Base-by-base conservation (phyloP, 2,888 invertebrate genomes). In the Drosophila kuntzei region DNA sequence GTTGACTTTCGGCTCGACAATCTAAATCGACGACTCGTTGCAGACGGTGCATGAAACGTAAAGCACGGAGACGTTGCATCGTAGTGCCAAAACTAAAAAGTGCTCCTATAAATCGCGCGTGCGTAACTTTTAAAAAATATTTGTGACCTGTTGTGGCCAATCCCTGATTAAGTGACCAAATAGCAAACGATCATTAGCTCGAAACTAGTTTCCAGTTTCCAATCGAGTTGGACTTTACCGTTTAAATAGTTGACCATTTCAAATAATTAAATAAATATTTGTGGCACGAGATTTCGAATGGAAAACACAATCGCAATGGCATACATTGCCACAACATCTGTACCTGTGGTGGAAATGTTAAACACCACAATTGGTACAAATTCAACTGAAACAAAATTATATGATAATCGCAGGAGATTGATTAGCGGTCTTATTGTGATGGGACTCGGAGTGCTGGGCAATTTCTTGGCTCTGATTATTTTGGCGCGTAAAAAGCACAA, bases 401-500 rank as follows among this genome's bases (percentile, higher is more conserved):
- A 90, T 51, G 79, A 71, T 3, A 80, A 79, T 66, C 74, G 69
- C 2, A 76, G 65, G 0, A 82, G 86, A 14, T 66, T 90, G 50
- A 27, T 90, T 4, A n/a, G 65, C 27, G 68, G 79, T 94, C 63
- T 94, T 94, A 78, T 96, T 95, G 85, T 90, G 25, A 81, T 90
- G 75, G 90, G 94, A 3, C 91, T 95, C 16, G 97, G 97, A 1
- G 95, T 95, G 34, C 79, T 95, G 25, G 97, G 96, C 4, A 97
- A 97, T 88, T 93, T 95, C 9, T 93, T 95, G n/a, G 97, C 97
- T 6, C 93, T 97, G 54, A 92, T 95, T 55, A 95, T 96, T 73
- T 93, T 97, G 81, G 93, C 95, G 82, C 94, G 94, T 69, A 95
- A 96, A 91, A 94, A 95, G 77, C 94, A 95, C 88, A 94, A 95